Evolutionary conservation across 2,888 invertebrate species (phyloP).

Genomic region (Drosophila demipolita): DNA sequence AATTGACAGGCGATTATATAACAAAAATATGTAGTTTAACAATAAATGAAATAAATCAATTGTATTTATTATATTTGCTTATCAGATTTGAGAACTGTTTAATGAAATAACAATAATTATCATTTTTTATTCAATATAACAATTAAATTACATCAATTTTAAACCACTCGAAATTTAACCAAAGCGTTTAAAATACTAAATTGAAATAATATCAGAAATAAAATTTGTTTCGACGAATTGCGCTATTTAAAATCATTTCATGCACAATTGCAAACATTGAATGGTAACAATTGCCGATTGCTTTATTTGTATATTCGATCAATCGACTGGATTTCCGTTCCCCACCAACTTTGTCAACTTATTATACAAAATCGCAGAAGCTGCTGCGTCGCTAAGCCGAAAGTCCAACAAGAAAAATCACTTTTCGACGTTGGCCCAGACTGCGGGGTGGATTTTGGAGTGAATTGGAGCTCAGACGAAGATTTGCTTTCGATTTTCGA

Average conservation of each 20-base stretch:
- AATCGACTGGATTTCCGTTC: slow-evolving; percentile 34
- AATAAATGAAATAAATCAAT: background rate
- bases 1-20: slow-evolving; percentile 23
- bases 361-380: slow-evolving; percentile 63
- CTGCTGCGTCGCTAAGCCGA: slow-evolving; percentile 69
- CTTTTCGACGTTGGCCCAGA: slow-evolving; percentile 56
- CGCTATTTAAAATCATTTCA: slow-evolving; percentile 16
- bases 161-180: background rate
- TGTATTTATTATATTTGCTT: slow-evolving; percentile 2
- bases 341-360: slow-evolving; percentile 34
- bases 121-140: background rate
- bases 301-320: slow-evolving; percentile 39
- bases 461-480: slow-evolving; percentile 22
- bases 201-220: background rate
- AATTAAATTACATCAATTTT: background rate
- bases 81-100: background rate
- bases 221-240: background rate
- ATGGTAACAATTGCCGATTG: slow-evolving; percentile 22
- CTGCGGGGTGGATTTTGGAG: background rate
- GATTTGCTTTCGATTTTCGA: slow-evolving; percentile 71
- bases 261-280: slow-evolving; percentile 21
- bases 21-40: background rate
- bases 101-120: background rate
- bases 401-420: slow-evolving; percentile 78
- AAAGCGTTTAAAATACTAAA: background rate